Evolutionary conservation across 2,888 invertebrate genomes (phyloP).

Genomic region (Priapulus caudatus): DNA sequence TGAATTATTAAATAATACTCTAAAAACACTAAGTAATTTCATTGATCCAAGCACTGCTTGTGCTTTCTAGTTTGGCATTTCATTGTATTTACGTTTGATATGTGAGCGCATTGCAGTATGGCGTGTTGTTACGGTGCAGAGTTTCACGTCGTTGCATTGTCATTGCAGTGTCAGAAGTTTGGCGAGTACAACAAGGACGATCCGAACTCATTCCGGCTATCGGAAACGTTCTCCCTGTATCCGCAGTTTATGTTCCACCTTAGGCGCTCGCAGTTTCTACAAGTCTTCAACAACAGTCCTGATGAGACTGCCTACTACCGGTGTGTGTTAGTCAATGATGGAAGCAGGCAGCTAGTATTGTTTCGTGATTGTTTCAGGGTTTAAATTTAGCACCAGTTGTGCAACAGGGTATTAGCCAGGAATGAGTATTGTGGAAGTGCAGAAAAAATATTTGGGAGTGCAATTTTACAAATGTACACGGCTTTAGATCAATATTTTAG

Average conservation of each 20-base stretch:
- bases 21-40: no score
- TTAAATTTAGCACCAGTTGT: background rate
- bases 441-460: no score
- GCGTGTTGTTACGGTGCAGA: background rate
- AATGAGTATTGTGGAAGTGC: no score
- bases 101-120: background rate
- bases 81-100: background rate
- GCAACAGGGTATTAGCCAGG: no score
- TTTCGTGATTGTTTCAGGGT: background rate
- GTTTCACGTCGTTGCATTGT: slow-evolving; percentile 13
- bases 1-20: no score
- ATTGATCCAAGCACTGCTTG: no score
- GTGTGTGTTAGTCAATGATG: no score
- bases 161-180: slow-evolving; percentile 88
- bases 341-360: no score
- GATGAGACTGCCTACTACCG: slow-evolving; percentile 98
- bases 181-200: slow-evolving; percentile 97
- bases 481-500: no score
- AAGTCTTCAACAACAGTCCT: slow-evolving; percentile 99
- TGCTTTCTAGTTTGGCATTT: background rate
- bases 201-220: slow-evolving; percentile 84
- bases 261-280: slow-evolving; percentile 91
- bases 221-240: slow-evolving; percentile 93
- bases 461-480: no score
- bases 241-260: slow-evolving; percentile 99